Evolutionary conservation across 2,888 invertebrate genomes (phyloP).

Genomic region (Agrilus mali): DNA sequence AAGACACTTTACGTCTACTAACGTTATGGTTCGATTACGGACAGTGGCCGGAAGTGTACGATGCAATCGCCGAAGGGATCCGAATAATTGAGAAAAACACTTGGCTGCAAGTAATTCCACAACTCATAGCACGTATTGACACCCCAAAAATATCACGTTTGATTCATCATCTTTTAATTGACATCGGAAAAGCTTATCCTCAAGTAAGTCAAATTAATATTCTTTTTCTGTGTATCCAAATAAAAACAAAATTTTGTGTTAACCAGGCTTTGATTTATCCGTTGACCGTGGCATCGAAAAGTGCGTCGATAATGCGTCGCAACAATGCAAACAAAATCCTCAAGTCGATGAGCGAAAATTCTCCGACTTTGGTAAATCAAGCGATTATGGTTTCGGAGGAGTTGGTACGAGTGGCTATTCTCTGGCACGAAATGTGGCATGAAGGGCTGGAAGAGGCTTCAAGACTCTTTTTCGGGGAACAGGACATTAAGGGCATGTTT

Average conservation of each 20-base stretch:
- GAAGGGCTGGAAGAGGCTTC: conserved; percentile 95
- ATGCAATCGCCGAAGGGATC: conserved; percentile 85
- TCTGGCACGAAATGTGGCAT: conserved; percentile 99
- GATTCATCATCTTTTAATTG: conserved; percentile 86
- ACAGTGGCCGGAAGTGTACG: conserved; percentile 84
- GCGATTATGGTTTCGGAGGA: conserved; percentile 95
- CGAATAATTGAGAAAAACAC: conserved; percentile 92
- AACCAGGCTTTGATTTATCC: conserved; percentile 91
- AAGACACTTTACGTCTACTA: conserved; percentile 86
- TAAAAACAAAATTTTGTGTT: background rate
- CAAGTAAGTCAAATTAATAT: conserved; percentile 18
- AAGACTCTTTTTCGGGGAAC: conserved; percentile 86
- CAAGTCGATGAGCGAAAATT: conserved; percentile 92
- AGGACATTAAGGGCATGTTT: conserved; percentile 94
- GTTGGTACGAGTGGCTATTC: conserved; percentile 90
- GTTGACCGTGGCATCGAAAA: conserved; percentile 92
- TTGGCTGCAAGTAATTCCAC: conserved; percentile 99
- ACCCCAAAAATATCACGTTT: conserved; percentile 78
- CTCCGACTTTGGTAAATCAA: conserved; percentile 82
- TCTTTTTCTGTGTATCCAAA: background rate
- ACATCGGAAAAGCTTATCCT: conserved; percentile 96
- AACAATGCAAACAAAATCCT: conserved; percentile 90
- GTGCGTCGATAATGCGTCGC: conserved; percentile 70
- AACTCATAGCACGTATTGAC: conserved; percentile 95
- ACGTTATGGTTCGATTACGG: conserved; percentile 99